These are phyloP conservation scores for Trematomus loennbergii DNA, from an alignment of 2,113 vertebrate species.

Conservation along the genomic window DNA sequence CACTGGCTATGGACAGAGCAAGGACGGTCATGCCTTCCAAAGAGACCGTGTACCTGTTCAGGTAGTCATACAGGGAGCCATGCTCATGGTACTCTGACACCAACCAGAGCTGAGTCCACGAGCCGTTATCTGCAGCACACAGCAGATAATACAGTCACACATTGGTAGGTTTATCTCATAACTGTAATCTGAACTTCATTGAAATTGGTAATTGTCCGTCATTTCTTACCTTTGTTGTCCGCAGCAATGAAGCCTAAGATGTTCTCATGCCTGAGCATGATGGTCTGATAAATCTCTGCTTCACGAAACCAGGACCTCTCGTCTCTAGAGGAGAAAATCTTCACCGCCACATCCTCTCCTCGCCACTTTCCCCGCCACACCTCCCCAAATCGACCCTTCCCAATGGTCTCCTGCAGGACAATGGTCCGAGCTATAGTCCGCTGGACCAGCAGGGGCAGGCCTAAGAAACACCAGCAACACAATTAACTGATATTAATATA, in stretches of 20 bases:
- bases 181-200: neutral
- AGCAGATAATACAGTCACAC: slow-evolving; percentile 16
- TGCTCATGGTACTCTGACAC: slow-evolving; percentile 98
- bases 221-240: slow-evolving; percentile 93
- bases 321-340: slow-evolving; percentile 97
- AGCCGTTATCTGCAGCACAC: slow-evolving; percentile 90
- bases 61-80: slow-evolving; percentile 95
- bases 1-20: slow-evolving; percentile 91
- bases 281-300: slow-evolving; percentile 97
- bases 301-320: slow-evolving; percentile 98
- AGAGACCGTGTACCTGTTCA: slow-evolving; percentile 92
- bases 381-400: slow-evolving; percentile 95
- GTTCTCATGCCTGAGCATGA: slow-evolving; percentile 97
- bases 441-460: slow-evolving; percentile 94
- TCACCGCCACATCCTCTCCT: slow-evolving; percentile 97
- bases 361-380: slow-evolving; percentile 98
- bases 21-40: slow-evolving; percentile 89
- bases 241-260: slow-evolving; percentile 98
- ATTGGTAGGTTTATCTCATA: neutral
- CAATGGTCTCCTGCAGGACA: slow-evolving; percentile 95
- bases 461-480: slow-evolving; percentile 69
- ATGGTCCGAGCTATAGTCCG: slow-evolving; percentile 96
- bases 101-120: slow-evolving; percentile 99
- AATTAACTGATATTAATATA: neutral
- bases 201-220: neutral